Conservation (phyloP, 2,888 invertebrate genomes). For the Coenonympha arcania region DNA sequence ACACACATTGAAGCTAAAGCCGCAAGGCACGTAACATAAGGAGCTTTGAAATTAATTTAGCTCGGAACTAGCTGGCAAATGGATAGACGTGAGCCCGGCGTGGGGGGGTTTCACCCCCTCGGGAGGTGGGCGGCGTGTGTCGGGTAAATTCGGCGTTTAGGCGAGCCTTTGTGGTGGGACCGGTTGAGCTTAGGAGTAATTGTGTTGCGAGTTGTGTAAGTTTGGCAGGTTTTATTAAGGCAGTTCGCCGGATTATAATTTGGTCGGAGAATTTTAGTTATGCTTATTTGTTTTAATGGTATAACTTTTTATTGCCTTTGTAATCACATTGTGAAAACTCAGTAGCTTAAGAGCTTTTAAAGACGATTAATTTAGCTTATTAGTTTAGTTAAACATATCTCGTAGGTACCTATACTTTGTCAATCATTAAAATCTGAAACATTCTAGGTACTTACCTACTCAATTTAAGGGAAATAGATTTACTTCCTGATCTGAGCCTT, state of each 20-base stretch:
- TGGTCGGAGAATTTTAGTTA: background rate
- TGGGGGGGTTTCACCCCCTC: conserved; percentile 42
- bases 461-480: too few relatives aligned
- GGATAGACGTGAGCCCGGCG: conserved; percentile 71
- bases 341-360: background rate
- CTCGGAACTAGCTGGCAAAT: conserved; percentile 75
- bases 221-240: conserved; percentile 35
- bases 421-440: too few relatives aligned
- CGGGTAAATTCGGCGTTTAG: conserved; percentile 71
- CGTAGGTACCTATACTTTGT: too few relatives aligned
- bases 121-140: conserved; percentile 41
- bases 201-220: conserved; percentile 47
- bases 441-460: too few relatives aligned
- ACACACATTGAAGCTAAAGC: conserved; percentile 64
- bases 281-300: conserved; percentile 1
- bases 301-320: background rate
- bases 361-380: background rate
- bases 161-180: conserved; percentile 65
- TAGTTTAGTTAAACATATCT: background rate
- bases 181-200: conserved; percentile 62
- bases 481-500: too few relatives aligned
- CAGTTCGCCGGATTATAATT: conserved; percentile 45
- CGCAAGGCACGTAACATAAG: conserved; percentile 75
- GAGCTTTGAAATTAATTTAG: conserved; percentile 76
- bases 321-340: too few relatives aligned